Base-by-base conservation (phyloP, 2,888 invertebrate genomes). In the Argynnis bischoffii region DNA sequence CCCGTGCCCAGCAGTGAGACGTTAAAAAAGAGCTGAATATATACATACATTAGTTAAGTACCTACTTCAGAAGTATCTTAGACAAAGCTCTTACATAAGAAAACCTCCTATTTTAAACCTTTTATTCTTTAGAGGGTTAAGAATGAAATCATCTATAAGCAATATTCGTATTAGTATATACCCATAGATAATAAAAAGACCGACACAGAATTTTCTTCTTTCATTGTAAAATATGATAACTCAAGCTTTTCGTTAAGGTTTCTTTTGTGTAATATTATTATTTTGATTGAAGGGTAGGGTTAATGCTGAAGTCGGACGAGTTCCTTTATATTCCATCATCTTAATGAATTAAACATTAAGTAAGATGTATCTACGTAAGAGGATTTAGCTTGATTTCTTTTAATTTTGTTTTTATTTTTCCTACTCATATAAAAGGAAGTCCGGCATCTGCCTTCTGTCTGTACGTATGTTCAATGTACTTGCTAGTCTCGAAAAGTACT, bases 191-290 rank as follows among this genome's bases (percentile, higher is more conserved):
- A 50, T 6, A 2, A 47, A 54, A 46, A 63, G 15, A 46, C 3
- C 16, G n/a, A 26, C 35, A 64, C 31, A 1, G 16, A 55, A 2
- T 2, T 60, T n/a, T 6, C 5, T 35, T 18, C 11, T 15, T 14
- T 11, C 15, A 55, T 55, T 60, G 21, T 55, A 31, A 60, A 60
- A 66, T 59, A 60, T 54, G 31, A 60, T 63, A 54, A 54, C 6
- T 18, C 41, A 53, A 41, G 16, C 35, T 46, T 11, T 54, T 70
- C 55, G 63, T 60, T 51, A 67, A 59, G 53, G 51, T 60, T 56
- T 63, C 53, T 71, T 69, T 63, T 61, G 47, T 60, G 46, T 67
- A 69, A 64, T 53, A 65, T 74, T 71, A 63, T 74, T 72, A 70
- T 70, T 71, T 61, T 69, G 68, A 74, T 70, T 67, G 63, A 61